These are phyloP conservation scores for Tenthredo notha DNA, from an alignment of 2,888 invertebrate species.

Conservation along the genomic window DNA sequence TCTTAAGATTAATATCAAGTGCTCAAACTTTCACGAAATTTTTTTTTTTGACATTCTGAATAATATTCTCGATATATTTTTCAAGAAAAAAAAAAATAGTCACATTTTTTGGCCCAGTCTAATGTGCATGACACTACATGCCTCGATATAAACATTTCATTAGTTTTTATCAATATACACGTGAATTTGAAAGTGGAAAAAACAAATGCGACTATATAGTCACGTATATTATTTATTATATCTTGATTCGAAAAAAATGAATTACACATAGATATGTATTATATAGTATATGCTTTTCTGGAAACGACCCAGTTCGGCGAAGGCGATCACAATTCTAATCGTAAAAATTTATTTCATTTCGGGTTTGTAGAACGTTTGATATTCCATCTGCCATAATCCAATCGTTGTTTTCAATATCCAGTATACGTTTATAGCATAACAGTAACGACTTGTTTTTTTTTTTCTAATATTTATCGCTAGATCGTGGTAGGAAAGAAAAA, in stretches of 20 bases:
- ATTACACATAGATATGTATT: background rate
- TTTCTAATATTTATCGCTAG: background rate
- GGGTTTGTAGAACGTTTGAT: background rate
- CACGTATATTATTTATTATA: constrained; percentile 3
- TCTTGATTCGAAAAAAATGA: background rate
- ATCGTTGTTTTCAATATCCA: background rate
- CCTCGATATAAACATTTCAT: no score
- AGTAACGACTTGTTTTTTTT: background rate
- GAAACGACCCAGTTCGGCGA: background rate
- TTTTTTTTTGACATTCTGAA: no score
- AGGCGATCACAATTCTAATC: background rate
- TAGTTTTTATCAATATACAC: no score
- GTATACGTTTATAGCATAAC: background rate
- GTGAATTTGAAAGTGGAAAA: background rate
- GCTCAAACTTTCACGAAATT: no score
- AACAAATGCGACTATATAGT: background rate
- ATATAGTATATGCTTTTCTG: background rate
- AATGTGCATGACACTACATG: no score
- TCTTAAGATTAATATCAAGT: no score
- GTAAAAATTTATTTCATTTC: background rate
- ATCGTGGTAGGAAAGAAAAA: background rate
- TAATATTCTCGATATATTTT: no score
- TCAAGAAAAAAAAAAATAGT: no score
- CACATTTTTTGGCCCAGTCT: no score
- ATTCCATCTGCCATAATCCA: background rate